These are phyloP conservation scores for Sesamia nonagrioides DNA, from an alignment of 1,140 invertebrate species.

Conservation along the genomic window DNA sequence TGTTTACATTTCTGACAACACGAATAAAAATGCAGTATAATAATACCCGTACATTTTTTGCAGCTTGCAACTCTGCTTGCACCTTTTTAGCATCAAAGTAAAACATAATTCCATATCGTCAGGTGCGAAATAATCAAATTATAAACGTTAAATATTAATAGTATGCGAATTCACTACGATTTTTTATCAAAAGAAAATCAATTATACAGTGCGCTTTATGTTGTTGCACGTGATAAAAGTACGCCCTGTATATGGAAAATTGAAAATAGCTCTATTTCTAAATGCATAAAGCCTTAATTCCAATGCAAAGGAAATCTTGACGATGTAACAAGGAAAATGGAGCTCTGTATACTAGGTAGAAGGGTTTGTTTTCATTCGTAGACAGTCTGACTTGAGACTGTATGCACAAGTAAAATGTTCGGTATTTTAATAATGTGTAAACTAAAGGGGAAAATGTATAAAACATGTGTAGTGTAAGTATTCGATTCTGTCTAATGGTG, in stretches of 20 bases:
- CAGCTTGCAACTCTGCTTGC: background rate
- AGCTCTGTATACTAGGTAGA: background rate
- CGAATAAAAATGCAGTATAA: background rate
- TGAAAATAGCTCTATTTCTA: background rate
- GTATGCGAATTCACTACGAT: constrained; percentile 26
- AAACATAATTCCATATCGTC: constrained; percentile 26
- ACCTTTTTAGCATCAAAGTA: constrained; percentile 6
- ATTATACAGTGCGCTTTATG: constrained; percentile 56
- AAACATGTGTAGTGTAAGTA: constrained; percentile 46
- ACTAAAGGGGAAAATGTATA: constrained; percentile 49
- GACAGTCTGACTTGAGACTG: background rate
- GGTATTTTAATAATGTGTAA: constrained; percentile 57
- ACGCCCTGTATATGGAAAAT: background rate
- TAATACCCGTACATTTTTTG: background rate
- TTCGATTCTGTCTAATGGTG: constrained; percentile 42
- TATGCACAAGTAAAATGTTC: constrained; percentile 40
- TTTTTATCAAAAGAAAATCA: constrained; percentile 64
- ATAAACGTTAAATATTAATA: constrained; percentile 38
- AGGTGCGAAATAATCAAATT: constrained; percentile 45
- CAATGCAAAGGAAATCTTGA: background rate
- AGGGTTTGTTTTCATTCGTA: constrained; percentile 3
- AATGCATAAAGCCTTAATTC: background rate
- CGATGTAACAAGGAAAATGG: background rate
- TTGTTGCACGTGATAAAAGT: constrained; percentile 54
- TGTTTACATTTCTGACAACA: background rate